phyloP scores from a whole-genome alignment of 2,113 vertebrate genomes.

The Aleadryas rufinucha region DNA sequence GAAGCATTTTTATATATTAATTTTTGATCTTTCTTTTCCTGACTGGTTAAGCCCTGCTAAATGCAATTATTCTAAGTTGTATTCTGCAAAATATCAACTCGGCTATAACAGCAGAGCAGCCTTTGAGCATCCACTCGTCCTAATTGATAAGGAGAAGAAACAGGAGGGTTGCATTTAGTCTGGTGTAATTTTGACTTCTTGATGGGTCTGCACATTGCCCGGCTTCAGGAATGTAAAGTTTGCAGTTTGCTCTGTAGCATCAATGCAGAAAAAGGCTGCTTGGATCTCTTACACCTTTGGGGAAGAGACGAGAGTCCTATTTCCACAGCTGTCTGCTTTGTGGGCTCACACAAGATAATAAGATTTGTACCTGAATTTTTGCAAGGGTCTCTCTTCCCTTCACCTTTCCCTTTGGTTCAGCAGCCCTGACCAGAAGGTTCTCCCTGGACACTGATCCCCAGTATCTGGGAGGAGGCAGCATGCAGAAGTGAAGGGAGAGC shows the following conservation, averaged over 20 bases:
- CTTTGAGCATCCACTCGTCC: background rate
- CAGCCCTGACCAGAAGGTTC: background rate
- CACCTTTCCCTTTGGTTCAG: background rate
- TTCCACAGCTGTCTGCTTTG: background rate
- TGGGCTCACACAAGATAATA: background rate
- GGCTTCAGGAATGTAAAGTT: background rate
- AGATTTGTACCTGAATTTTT: background rate
- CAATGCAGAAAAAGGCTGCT: background rate
- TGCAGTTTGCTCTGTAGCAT: background rate
- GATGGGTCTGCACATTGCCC: background rate
- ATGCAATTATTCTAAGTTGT: background rate
- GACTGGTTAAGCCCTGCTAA: background rate
- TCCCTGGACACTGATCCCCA: background rate
- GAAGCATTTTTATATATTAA: background rate
- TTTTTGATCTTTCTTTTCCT: background rate
- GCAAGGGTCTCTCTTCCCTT: background rate
- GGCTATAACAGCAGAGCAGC: background rate
- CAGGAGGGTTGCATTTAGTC: background rate
- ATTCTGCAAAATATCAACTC: background rate
- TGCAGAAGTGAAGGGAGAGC: background rate
- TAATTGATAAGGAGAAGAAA: background rate
- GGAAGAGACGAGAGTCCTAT: background rate
- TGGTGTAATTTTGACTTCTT: background rate
- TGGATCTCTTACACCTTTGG: background rate
- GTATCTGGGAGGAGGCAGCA: background rate